phyloP scores from a whole-genome alignment of 1,140 invertebrate species.

The Drosophila arizonae region DNA sequence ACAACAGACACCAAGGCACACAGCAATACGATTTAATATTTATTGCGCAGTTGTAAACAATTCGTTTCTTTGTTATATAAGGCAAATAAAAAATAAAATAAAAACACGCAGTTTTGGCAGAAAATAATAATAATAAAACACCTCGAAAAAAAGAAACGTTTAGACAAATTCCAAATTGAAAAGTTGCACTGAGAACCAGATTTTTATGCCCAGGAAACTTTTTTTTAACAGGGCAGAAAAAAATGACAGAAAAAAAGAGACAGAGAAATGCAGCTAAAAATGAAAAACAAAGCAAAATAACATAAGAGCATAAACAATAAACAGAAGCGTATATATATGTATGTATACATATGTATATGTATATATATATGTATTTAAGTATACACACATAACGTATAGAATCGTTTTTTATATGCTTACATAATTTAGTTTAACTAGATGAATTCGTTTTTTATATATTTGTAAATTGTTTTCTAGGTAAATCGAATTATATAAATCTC shows the following conservation, averaged over 20 bases:
- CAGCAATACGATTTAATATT: constrained; percentile 59
- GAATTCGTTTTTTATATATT: constrained; percentile 82
- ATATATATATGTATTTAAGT: constrained; percentile 24
- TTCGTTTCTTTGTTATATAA: constrained; percentile 7
- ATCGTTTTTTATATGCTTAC: constrained; percentile 72
- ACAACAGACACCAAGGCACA: constrained; percentile 27
- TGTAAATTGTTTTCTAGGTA: constrained; percentile 82
- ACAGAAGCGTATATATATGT: background rate
- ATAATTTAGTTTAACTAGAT: constrained; percentile 74
- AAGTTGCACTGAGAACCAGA: constrained; percentile 6
- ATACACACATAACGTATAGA: constrained; percentile 39
- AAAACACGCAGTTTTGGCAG: constrained; percentile 5
- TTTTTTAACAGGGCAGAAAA: background rate
- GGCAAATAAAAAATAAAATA: background rate
- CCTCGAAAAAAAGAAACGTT: background rate
- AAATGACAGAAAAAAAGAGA: background rate
- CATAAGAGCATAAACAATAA: constrained; percentile 36
- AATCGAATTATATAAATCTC: constrained; percentile 73
- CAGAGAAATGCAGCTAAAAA: background rate
- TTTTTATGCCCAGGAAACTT: background rate
- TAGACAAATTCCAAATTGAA: background rate
- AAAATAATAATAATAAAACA: background rate
- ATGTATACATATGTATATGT: constrained; percentile 13
- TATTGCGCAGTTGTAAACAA: constrained; percentile 62
- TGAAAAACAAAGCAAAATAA: constrained; percentile 8